Evolutionary conservation across 2,113 vertebrate species (phyloP).

Genomic region (Larimichthys polyactis): DNA sequence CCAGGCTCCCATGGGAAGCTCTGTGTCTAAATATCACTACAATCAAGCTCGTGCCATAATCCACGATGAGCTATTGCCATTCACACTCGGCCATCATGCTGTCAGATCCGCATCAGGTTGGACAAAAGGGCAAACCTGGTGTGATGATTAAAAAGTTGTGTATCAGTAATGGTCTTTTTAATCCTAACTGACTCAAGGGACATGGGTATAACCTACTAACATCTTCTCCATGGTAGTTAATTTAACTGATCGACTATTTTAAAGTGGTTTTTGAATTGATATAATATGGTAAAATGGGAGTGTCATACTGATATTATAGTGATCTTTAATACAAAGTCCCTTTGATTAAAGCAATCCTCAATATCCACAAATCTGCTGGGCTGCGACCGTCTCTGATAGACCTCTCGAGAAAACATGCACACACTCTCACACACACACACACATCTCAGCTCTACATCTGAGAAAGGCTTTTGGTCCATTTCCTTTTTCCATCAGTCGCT

Average conservation of each 20-base stretch:
- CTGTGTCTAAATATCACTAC: constrained; percentile 82
- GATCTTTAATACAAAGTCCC: not conserved
- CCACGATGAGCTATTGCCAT: constrained; percentile 70
- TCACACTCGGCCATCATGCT: constrained; percentile 70
- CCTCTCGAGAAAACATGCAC: constrained; percentile 64
- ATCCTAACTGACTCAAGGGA: constrained; percentile 28
- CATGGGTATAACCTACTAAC: not conserved
- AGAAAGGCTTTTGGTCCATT: constrained; percentile 74
- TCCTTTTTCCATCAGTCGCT: constrained; percentile 78
- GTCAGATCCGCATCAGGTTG: constrained; percentile 68
- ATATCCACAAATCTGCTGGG: constrained; percentile 22
- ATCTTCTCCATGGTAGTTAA: not conserved
- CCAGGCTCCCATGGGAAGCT: constrained; percentile 79
- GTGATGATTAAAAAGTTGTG: constrained; percentile 66
- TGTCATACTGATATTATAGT: not conserved
- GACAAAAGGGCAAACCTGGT: constrained; percentile 71
- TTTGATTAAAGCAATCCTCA: constrained; percentile 1
- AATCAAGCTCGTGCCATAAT: constrained; percentile 74
- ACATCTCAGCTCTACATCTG: constrained; percentile 73
- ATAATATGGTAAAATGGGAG: not conserved
- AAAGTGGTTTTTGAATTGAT: not conserved
- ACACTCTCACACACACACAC: constrained; percentile 26
- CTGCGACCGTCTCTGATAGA: constrained; percentile 27
- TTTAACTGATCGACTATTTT: not conserved
- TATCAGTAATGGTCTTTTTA: constrained; percentile 50